Evolutionary conservation across 2,888 invertebrate species (phyloP).

Genomic region (Atherix ibis): DNA sequence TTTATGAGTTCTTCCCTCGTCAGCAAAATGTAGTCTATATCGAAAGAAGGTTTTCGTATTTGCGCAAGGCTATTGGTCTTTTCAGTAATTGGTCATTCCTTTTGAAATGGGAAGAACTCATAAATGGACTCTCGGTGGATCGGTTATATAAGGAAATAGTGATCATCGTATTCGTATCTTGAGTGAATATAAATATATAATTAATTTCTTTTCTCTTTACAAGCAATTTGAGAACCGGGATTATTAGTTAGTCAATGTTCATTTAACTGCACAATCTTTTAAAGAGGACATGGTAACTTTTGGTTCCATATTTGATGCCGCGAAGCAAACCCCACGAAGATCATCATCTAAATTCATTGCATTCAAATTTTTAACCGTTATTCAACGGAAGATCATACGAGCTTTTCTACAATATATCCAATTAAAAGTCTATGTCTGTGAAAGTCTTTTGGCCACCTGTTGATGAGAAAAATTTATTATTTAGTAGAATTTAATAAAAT

Average conservation of each 20-base stretch:
- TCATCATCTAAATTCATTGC: conserved; percentile 94
- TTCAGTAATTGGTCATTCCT: conserved; percentile 96
- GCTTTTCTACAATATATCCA: conserved; percentile 98
- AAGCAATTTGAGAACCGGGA: conserved; percentile 94
- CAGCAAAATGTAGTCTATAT: conserved; percentile 90
- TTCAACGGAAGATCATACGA: conserved; percentile 95
- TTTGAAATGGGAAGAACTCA: conserved; percentile 93
- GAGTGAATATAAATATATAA: conserved; percentile 15
- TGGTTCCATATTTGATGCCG: conserved; percentile 96
- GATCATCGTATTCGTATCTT: conserved; percentile 97
- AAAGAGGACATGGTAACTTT: conserved; percentile 97
- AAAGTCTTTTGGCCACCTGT: conserved; percentile 96
- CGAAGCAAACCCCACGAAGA: conserved; percentile 60
- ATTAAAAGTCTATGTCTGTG: conserved; percentile 88
- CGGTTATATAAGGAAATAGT: conserved; percentile 97
- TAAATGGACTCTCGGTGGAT: conserved; percentile 99
- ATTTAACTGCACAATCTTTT: conserved; percentile 97
- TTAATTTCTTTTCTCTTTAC: too few relatives aligned
- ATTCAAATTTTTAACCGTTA: conserved; percentile 96
- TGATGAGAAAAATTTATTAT: too few relatives aligned
- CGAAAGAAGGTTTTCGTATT: conserved; percentile 98
- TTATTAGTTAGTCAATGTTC: too few relatives aligned
- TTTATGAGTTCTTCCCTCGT: too few relatives aligned
- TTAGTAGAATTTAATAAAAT: too few relatives aligned
- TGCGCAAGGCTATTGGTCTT: conserved; percentile 76